phyloP scores from a whole-genome alignment of 2,113 vertebrate genomes.

The Microtus oregoni region DNA sequence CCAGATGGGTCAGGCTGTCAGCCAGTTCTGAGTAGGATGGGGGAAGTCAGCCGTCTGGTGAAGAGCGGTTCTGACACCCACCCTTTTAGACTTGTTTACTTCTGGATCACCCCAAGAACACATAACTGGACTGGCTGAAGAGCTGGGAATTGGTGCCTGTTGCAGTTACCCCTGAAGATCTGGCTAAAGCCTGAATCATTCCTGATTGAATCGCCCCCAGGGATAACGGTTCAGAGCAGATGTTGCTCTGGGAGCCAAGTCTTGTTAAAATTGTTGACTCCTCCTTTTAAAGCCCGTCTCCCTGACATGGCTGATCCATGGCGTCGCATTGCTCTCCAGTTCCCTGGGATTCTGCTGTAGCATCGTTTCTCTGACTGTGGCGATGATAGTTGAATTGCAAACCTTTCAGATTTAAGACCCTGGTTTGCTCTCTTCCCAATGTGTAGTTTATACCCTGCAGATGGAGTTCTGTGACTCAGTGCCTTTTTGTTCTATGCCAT shows the following conservation, averaged over 20 bases:
- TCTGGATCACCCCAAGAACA: background rate
- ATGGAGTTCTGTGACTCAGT: no score
- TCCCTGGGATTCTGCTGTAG: background rate
- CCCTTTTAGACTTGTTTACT: background rate
- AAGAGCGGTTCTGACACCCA: background rate
- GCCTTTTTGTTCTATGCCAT: background rate
- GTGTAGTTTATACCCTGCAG: background rate
- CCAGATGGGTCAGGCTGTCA: background rate
- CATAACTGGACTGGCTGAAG: background rate
- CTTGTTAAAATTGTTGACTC: slow-evolving; percentile 41
- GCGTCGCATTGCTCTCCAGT: background rate
- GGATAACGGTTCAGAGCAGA: slow-evolving; percentile 39
- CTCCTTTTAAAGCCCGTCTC: background rate
- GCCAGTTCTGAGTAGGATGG: background rate
- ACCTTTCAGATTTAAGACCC: background rate
- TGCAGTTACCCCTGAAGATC: slow-evolving; percentile 1
- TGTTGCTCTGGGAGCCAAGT: background rate
- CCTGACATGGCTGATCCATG: background rate
- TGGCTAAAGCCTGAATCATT: background rate
- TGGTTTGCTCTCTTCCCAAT: background rate
- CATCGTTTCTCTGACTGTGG: background rate
- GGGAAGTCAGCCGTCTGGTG: slow-evolving; percentile 34
- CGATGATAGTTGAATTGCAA: background rate
- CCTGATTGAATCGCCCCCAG: background rate
- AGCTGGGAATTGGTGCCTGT: slow-evolving; percentile 14